Evolutionary conservation across 2,113 vertebrate genomes (phyloP).

Genomic region (Tympanuchus pallidicinctus): DNA sequence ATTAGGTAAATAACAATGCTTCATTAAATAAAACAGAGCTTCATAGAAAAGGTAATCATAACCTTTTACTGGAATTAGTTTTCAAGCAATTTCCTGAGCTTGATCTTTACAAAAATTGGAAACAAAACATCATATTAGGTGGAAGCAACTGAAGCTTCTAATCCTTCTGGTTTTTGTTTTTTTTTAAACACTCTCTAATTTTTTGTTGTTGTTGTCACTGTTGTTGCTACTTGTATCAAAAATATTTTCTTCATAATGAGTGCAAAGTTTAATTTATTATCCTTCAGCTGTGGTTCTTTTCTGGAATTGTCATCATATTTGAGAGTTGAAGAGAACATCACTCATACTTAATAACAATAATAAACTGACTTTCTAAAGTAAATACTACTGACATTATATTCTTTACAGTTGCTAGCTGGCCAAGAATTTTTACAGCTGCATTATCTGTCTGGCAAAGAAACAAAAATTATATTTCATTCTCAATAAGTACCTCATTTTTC

Average conservation of each 20-base stretch:
- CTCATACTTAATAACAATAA: background rate
- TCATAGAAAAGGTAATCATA: conserved; percentile 37
- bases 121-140: conserved; percentile 46
- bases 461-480: background rate
- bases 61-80: conserved; percentile 49
- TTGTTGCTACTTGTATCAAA: background rate
- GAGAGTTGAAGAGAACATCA: background rate
- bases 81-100: conserved; percentile 60
- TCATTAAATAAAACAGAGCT: conserved; percentile 45
- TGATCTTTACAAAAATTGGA: conserved; percentile 53
- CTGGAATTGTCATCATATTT: background rate
- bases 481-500: background rate
- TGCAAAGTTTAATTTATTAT: conserved; percentile 24
- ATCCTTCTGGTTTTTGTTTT: background rate
- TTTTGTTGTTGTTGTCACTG: background rate
- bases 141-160: conserved; percentile 25
- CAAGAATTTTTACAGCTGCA: conserved; percentile 13
- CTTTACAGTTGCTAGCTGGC: background rate
- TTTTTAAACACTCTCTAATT: conserved; percentile 1
- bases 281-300: conserved; percentile 37
- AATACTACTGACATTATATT: background rate
- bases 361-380: conserved; percentile 18
- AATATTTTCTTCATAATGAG: background rate
- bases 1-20: conserved; percentile 46
- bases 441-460: conserved; percentile 3